Base-by-base conservation (phyloP, 1,140 invertebrate species). In the Acromyrmex echinatior region DNA sequence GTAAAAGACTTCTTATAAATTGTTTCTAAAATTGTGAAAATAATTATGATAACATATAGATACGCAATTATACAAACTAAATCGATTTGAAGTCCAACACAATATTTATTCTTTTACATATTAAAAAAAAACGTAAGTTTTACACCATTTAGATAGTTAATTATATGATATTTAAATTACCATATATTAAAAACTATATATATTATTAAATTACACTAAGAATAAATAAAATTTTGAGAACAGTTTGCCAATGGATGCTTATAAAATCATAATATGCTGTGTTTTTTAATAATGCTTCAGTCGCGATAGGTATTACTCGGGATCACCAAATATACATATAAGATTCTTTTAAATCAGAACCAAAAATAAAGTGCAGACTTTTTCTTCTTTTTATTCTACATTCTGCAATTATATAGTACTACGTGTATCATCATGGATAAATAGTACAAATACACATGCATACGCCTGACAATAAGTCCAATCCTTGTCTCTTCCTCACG, bases 311-410 rank as follows among this genome's bases (percentile, higher is more conserved):
- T 65, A 65, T 65, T 65, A 4, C 7, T 35, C 5, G 5, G 25
- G 9, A 79, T 66, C 6, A 78, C 63, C 12, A 16, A 18, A 51
- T 35, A 35, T 35, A 35, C 31, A 6, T 35, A 35, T 79, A 51
- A 51, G 12, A 66, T 79, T 51, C 28, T 79, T n/a, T 79, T 39
- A 79, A 66, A 79, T 79, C 60, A 65, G 25, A 78, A 31, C 25
- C 25, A 45, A 28, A 25, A 63, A 65, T 51, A 63, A 51, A 78
- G 58, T 39, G 21, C 35, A 28, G 39, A 78, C 39, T 79, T 3
- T 49, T 66, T 66, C 18, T 49, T 35, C 25, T 18, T 65, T 39
- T 39, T 39, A 39, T 39, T 39, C 35, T 39, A 39, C 7, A 79
- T 65, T 79, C 14, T 74, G n/a, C 39, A 74, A 3, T 62, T n/a